Conservation (phyloP, 2,797 vertebrate species). For the Sebastes kiyomatsui region DNA sequence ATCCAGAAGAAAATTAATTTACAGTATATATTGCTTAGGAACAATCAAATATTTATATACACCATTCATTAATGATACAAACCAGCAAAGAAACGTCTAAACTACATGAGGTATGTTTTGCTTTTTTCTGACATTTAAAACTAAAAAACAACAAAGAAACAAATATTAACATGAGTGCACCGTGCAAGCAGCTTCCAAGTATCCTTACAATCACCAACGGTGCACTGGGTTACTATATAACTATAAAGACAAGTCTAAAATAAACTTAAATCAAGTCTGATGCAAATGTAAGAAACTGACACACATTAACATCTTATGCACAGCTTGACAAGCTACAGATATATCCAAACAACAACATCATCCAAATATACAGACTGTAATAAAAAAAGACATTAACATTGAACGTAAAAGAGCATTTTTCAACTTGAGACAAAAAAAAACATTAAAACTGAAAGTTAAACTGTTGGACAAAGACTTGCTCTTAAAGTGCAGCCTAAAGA, state of each 20-base stretch:
- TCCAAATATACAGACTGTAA: constrained; percentile 51
- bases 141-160: constrained; percentile 35
- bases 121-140: constrained; percentile 71
- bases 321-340: constrained; percentile 65
- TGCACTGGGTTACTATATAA: constrained; percentile 37
- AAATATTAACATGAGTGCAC: constrained; percentile 30
- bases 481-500: constrained; percentile 86
- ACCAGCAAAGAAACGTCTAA: constrained; percentile 67
- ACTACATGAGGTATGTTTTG: constrained; percentile 85
- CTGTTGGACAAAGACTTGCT: constrained; percentile 61
- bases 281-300: constrained; percentile 44
- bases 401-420: constrained; percentile 44
- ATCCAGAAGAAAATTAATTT: constrained; percentile 71
- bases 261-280: constrained; percentile 23
- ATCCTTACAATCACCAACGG: constrained; percentile 3
- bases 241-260: constrained; percentile 23
- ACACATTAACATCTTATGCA: constrained; percentile 42
- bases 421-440: constrained; percentile 50
- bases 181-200: constrained; percentile 44
- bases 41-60: constrained; percentile 73
- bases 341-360: constrained; percentile 57
- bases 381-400: constrained; percentile 47
- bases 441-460: constrained; percentile 32
- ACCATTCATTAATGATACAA: constrained; percentile 65
- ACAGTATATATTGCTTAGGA: constrained; percentile 85